A percentile compares a stretch with the other conserved stretches of the same genome.
Conservation (phyloP, 2,888 invertebrate species). For the Chaetogeoica ovagalla region DNA sequence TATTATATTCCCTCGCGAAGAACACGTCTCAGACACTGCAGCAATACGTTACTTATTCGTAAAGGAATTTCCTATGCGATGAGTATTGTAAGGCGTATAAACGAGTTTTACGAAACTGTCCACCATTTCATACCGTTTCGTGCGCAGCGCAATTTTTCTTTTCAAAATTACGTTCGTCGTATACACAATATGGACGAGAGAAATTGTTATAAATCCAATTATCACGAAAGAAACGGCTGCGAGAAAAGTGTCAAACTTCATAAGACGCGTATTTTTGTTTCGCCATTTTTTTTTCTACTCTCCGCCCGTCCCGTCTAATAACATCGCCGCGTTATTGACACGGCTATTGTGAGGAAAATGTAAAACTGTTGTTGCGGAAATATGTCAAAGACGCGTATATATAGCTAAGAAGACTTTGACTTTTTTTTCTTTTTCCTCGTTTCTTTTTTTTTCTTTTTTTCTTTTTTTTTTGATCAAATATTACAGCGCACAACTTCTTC, state of each 20-base stretch:
- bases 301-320: too few species aligned
- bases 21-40: too few species aligned
- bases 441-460: background rate
- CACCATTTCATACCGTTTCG: too few species aligned
- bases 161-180: background rate
- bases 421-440: background rate
- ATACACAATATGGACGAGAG: too few species aligned
- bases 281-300: background rate
- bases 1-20: too few species aligned
- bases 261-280: background rate
- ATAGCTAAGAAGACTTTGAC: constrained; percentile 5
- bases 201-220: constrained; percentile 27
- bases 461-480: constrained; percentile 28
- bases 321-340: constrained; percentile 24
- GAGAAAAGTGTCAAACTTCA: constrained; percentile 12
- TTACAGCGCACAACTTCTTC: constrained; percentile 23
- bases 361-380: constrained; percentile 40
- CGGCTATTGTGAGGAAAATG: background rate
- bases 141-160: background rate
- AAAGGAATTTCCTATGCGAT: too few species aligned
- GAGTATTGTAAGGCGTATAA: too few species aligned
- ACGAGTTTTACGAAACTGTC: too few species aligned
- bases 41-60: too few species aligned
- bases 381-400: constrained; percentile 31
- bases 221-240: constrained; percentile 10